phyloP scores from a whole-genome alignment of 1,140 invertebrate genomes.

The Drosophila neocordata region DNA sequence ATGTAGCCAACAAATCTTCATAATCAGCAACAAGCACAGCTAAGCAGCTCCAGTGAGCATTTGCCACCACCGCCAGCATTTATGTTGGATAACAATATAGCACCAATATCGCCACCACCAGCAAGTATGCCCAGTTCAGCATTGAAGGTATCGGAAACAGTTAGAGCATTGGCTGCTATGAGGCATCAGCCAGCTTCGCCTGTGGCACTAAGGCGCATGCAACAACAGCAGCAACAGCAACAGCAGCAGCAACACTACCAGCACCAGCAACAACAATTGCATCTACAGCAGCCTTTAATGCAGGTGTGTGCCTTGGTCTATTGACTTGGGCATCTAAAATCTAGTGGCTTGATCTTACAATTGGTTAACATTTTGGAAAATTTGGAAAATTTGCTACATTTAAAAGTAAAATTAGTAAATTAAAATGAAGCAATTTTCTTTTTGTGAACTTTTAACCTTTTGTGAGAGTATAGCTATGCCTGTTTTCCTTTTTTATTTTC shows the following conservation, averaged over 20 bases:
- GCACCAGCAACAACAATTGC: constrained; percentile 17
- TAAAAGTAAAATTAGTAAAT: background rate
- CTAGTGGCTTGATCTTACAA: constrained; percentile 5
- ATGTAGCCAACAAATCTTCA: constrained; percentile 36
- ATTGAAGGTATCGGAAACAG: constrained; percentile 92
- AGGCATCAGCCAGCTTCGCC: constrained; percentile 94
- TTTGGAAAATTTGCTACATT: constrained; percentile 7
- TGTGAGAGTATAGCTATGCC: background rate
- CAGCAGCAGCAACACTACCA: constrained; percentile 36
- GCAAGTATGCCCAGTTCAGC: constrained; percentile 69
- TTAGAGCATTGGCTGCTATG: constrained; percentile 92
- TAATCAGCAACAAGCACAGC: constrained; percentile 42
- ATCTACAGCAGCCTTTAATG: constrained; percentile 40
- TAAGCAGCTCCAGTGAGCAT: constrained; percentile 85
- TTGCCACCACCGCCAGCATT: constrained; percentile 93
- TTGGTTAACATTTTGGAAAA: background rate
- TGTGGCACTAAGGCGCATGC: constrained; percentile 86
- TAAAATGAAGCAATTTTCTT: constrained; percentile 6
- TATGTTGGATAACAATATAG: constrained; percentile 85
- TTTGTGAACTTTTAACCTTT: constrained; percentile 2
- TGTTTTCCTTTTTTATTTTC: constrained; percentile 28
- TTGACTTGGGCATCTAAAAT: constrained; percentile 44
- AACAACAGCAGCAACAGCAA: constrained; percentile 60
- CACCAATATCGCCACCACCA: constrained; percentile 35
- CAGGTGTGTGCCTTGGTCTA: constrained; percentile 70